Evolutionary conservation across 2,797 vertebrate genomes (phyloP).

Genomic region (Sternarchorhynchus goeldii): DNA sequence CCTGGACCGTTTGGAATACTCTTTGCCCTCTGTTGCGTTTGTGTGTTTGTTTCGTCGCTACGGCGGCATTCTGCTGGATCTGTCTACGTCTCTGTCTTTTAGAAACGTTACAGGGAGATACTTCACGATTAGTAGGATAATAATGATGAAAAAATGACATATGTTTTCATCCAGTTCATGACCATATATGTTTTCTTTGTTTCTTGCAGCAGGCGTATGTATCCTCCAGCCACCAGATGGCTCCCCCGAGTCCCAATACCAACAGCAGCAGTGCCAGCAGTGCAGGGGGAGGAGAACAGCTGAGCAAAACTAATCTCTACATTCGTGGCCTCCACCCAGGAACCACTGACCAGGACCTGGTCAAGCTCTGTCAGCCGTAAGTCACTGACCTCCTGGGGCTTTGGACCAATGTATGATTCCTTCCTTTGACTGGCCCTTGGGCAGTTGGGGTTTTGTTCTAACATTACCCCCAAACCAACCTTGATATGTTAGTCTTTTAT

Average conservation of each 20-base stretch:
- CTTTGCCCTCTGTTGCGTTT: too few relatives aligned
- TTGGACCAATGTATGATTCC: too few relatives aligned
- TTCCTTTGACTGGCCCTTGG: background rate
- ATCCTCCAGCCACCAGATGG: conserved; percentile 89
- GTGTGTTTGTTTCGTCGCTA: too few relatives aligned
- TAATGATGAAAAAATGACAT: background rate
- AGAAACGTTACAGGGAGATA: too few relatives aligned
- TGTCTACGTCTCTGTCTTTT: too few relatives aligned
- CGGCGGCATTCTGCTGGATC: too few relatives aligned
- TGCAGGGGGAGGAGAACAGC: conserved; percentile 81
- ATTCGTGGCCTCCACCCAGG: conserved; percentile 91
- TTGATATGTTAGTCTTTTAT: too few relatives aligned
- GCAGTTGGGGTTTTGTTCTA: background rate
- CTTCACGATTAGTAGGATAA: too few relatives aligned
- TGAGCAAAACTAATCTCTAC: conserved; percentile 95
- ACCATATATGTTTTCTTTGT: conserved; percentile 31
- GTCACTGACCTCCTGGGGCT: conserved; percentile 56
- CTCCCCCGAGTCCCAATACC: conserved; percentile 86
- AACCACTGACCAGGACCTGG: conserved; percentile 93
- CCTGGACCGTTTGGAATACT: too few relatives aligned
- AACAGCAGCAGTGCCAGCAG: conserved; percentile 80
- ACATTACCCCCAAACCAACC: too few relatives aligned
- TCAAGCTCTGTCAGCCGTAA: conserved; percentile 95
- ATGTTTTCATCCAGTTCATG: conserved; percentile 1
- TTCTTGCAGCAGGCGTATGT: conserved; percentile 84